Evolutionary conservation across 2,888 invertebrate species (phyloP).

Genomic region (Epirrhoe alternata): DNA sequence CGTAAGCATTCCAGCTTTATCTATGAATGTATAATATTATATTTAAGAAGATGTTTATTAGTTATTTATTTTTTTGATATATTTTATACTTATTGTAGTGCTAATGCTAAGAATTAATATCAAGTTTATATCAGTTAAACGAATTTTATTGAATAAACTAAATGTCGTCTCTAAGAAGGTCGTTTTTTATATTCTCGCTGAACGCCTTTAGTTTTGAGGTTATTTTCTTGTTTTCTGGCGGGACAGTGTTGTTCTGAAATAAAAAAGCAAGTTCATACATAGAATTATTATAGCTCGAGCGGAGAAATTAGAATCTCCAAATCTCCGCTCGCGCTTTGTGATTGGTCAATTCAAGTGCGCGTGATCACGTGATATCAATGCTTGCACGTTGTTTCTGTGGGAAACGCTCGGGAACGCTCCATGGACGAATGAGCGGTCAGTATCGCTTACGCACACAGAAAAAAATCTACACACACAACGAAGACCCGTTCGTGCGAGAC

Average conservation of each 20-base stretch:
- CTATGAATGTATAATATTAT: conserved; percentile 30
- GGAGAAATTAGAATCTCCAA: no score
- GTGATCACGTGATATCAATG: no score
- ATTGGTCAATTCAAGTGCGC: no score
- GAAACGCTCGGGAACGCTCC: no score
- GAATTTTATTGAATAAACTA: conserved; percentile 66
- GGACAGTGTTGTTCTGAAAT: conserved; percentile 68
- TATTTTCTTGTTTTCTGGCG: conserved; percentile 64
- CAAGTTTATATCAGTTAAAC: conserved; percentile 53
- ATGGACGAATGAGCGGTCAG: no score
- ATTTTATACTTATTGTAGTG: conserved; percentile 57
- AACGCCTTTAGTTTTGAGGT: conserved; percentile 61
- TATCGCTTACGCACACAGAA: no score
- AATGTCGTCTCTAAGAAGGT: conserved; percentile 69
- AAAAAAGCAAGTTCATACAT: conserved; percentile 15
- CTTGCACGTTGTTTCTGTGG: no score
- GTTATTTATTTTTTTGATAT: conserved; percentile 61
- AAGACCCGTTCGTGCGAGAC: no score
- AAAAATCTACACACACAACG: no score
- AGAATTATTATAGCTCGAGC: no score
- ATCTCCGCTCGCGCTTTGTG: no score
- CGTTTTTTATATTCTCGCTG: conserved; percentile 65
- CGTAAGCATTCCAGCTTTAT: conserved; percentile 50
- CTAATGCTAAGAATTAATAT: conserved; percentile 56
- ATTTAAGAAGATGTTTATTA: conserved; percentile 49